Conservation (phyloP, 2,113 vertebrate genomes). For the Menura novaehollandiae region DNA sequence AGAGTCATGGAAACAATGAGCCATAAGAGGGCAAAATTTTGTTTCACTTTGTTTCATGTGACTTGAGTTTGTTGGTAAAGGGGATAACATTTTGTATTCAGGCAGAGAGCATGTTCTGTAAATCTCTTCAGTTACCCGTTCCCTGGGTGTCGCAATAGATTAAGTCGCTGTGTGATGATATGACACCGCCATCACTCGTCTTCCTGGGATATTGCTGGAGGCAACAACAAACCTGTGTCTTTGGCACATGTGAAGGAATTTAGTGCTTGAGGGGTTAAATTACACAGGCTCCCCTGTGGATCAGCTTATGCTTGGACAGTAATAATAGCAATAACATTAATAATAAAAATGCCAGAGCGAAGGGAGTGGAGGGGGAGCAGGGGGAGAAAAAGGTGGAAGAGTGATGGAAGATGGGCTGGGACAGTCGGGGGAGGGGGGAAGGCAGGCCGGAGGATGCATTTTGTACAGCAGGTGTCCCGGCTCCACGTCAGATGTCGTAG, state of each 20-base stretch:
- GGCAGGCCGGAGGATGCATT: not conserved
- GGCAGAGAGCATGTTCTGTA: constrained; percentile 45
- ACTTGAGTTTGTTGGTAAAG: constrained; percentile 41
- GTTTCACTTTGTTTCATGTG: constrained; percentile 20
- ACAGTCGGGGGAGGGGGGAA: not conserved
- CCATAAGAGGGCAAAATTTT: not conserved
- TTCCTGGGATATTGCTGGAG: constrained; percentile 70
- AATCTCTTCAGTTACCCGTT: constrained; percentile 50
- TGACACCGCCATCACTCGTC: constrained; percentile 71
- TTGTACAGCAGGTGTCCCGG: constrained; percentile 2
- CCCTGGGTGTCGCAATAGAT: constrained; percentile 61
- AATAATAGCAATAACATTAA: constrained; percentile 67
- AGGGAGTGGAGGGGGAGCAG: not conserved
- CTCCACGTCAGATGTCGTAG: not conserved
- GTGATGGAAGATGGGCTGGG: constrained; percentile 12
- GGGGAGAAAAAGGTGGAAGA: not conserved
- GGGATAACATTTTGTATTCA: constrained; percentile 29
- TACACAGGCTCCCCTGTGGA: constrained; percentile 59
- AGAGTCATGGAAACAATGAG: not conserved
- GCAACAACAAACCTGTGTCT: constrained; percentile 74
- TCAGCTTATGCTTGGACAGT: constrained; percentile 61
- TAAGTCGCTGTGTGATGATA: constrained; percentile 62
- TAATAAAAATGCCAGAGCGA: constrained; percentile 43
- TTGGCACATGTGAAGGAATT: constrained; percentile 69
- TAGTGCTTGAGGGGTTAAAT: constrained; percentile 68